Percentiles rank a stretch among this genome's conserved stretches.
Evolutionary conservation across 2,113 vertebrate genomes (phyloP).

Genomic region (Prunella fulvescens): DNA sequence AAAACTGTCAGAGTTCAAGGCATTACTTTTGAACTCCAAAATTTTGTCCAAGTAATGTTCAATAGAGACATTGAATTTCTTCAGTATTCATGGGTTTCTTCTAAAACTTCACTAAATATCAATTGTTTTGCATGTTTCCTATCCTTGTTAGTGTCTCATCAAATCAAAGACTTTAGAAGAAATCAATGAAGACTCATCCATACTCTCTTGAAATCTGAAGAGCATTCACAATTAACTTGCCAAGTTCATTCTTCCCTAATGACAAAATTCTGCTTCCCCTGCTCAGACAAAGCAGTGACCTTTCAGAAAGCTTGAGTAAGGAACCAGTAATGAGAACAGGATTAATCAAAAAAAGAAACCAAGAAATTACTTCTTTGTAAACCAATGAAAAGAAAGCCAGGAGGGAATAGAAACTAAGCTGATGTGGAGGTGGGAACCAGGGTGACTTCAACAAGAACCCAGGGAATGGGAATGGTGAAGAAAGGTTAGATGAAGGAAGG

Average conservation of each 20-base stretch:
- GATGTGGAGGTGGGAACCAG: not conserved
- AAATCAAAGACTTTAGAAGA: not conserved
- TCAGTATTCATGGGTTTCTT: not conserved
- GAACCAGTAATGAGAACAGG: not conserved
- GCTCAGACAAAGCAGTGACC: not conserved
- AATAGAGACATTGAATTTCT: not conserved
- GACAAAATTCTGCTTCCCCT: not conserved
- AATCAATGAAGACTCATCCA: not conserved
- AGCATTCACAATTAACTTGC: not conserved
- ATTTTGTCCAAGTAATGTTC: not conserved
- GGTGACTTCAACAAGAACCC: not conserved
- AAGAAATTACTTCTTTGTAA: not conserved
- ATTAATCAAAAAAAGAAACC: not conserved
- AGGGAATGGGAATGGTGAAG: not conserved
- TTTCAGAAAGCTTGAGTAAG: not conserved
- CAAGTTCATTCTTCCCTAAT: not conserved
- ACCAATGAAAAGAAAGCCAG: not conserved
- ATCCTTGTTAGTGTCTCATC: not conserved
- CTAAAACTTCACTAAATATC: not conserved
- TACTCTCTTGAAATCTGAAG: not conserved
- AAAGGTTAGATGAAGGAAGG: not conserved
- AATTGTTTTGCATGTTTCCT: not conserved
- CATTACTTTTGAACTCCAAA: not conserved
- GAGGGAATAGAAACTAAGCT: not conserved
- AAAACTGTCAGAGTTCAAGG: not conserved